Evolutionary conservation across 2,888 invertebrate genomes (phyloP).

Genomic region (Lycia hirtaria): DNA sequence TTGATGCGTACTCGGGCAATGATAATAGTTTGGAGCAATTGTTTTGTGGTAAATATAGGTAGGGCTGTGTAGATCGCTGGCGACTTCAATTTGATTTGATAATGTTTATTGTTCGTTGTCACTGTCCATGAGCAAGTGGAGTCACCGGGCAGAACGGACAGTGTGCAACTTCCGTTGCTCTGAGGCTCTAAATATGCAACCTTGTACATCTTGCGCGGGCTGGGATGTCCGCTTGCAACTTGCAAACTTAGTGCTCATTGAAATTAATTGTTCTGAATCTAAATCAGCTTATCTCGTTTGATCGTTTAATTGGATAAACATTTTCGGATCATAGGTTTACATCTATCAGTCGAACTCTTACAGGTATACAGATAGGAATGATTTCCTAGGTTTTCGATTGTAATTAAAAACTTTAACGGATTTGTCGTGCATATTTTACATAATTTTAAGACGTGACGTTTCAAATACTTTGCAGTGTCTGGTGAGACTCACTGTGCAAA

Average conservation of each 20-base stretch:
- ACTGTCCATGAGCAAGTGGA: slow-evolving; percentile 20
- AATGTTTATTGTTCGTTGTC: slow-evolving; percentile 27
- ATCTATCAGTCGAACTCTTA: too few relatives aligned
- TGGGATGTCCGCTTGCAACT: slow-evolving; percentile 18
- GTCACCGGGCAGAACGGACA: slow-evolving; percentile 23
- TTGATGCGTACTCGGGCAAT: slow-evolving; percentile 31
- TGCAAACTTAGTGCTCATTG: slow-evolving; percentile 8
- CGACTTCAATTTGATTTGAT: slow-evolving; percentile 5
- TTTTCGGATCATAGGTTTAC: too few relatives aligned
- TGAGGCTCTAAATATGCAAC: slow-evolving; percentile 6
- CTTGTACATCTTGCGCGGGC: slow-evolving; percentile 25
- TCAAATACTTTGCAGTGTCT: too few relatives aligned
- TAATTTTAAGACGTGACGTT: too few relatives aligned
- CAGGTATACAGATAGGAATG: too few relatives aligned
- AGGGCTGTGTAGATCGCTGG: neutral
- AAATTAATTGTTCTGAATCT: neutral
- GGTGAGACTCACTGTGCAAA: too few relatives aligned
- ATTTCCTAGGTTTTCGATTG: too few relatives aligned
- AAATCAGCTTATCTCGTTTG: too few relatives aligned
- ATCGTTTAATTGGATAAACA: too few relatives aligned
- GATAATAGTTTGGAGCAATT: slow-evolving; percentile 42
- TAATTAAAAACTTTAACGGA: too few relatives aligned
- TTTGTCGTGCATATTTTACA: too few relatives aligned
- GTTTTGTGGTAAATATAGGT: slow-evolving; percentile 21
- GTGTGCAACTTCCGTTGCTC: slow-evolving; percentile 25